Evolutionary conservation across 2,797 vertebrate genomes (phyloP).

Genomic region (Miichthys miiuy): DNA sequence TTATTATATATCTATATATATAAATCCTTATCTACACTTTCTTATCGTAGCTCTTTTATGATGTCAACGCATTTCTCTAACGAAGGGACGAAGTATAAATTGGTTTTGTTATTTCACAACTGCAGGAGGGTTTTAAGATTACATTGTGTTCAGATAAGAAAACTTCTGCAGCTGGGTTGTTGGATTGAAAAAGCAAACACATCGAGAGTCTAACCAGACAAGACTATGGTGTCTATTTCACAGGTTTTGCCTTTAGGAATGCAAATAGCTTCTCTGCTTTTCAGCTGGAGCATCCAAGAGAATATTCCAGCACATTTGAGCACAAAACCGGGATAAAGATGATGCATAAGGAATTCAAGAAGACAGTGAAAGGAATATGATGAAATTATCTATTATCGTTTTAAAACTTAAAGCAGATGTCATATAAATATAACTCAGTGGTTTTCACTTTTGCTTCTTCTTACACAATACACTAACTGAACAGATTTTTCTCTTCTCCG

Average conservation of each 20-base stretch:
- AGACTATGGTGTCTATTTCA: constrained; percentile 48
- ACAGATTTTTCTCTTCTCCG: not conserved
- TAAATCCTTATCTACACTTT: not conserved
- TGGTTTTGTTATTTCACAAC: constrained; percentile 12
- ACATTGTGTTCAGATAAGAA: constrained; percentile 37
- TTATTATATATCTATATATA: no score
- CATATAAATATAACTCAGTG: not conserved
- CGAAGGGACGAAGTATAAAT: not conserved
- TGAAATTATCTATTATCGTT: not conserved
- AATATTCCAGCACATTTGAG: not conserved
- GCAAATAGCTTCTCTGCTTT: constrained; percentile 56
- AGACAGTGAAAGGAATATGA: not conserved
- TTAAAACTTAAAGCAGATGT: not conserved
- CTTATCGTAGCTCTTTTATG: not conserved
- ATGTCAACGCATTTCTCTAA: not conserved
- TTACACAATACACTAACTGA: not conserved
- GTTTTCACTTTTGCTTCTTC: not conserved
- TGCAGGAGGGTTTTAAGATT: constrained; percentile 12
- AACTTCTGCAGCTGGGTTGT: constrained; percentile 46
- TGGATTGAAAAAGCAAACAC: constrained; percentile 36
- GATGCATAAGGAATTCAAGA: not conserved
- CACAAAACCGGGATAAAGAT: not conserved
- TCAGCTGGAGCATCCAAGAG: not conserved
- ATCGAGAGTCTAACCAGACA: constrained; percentile 30
- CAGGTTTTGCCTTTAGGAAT: constrained; percentile 61